Conservation (phyloP, 1,140 invertebrate genomes). For the Zelostemma sp. region DNA sequence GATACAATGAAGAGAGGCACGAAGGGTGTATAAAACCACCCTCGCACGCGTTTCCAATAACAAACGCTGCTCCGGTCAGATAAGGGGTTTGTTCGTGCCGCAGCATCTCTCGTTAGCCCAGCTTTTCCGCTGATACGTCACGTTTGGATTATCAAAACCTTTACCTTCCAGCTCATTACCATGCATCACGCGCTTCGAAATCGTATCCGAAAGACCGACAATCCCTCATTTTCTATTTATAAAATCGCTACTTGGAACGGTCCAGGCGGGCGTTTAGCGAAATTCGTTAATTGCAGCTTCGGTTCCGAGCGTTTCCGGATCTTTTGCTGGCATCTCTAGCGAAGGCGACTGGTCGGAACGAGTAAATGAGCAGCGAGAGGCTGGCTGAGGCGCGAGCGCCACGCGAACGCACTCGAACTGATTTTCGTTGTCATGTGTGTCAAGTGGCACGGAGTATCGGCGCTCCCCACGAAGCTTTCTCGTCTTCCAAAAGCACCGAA, state of each 20-base stretch:
- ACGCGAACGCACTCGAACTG: constrained; percentile 13
- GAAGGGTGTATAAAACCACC: constrained; percentile 39
- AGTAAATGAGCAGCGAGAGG: constrained; percentile 39
- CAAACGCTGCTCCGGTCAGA: constrained; percentile 54
- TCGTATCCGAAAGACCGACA: no score
- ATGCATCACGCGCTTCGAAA: constrained; percentile 17
- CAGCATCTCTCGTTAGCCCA: constrained; percentile 58
- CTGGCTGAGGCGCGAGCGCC: constrained; percentile 16
- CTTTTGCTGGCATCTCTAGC: background rate
- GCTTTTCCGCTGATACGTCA: constrained; percentile 55
- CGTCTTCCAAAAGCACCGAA: constrained; percentile 42
- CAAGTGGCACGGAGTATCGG: constrained; percentile 65
- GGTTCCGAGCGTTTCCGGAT: constrained; percentile 10
- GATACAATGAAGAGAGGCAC: constrained; percentile 21
- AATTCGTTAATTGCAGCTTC: background rate
- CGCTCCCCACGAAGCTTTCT: constrained; percentile 36
- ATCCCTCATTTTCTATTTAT: no score
- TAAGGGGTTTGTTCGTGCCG: constrained; percentile 56
- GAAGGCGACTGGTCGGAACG: constrained; percentile 25
- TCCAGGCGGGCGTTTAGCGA: no score
- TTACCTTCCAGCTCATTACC: constrained; percentile 31
- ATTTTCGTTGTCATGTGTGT: constrained; percentile 52
- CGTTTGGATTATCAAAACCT: constrained; percentile 34
- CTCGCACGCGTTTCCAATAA: constrained; percentile 53
- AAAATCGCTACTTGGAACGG: no score